Evolutionary conservation across 2,113 vertebrate genomes (phyloP).

Genomic region (Nerophis lumbriciformis): DNA sequence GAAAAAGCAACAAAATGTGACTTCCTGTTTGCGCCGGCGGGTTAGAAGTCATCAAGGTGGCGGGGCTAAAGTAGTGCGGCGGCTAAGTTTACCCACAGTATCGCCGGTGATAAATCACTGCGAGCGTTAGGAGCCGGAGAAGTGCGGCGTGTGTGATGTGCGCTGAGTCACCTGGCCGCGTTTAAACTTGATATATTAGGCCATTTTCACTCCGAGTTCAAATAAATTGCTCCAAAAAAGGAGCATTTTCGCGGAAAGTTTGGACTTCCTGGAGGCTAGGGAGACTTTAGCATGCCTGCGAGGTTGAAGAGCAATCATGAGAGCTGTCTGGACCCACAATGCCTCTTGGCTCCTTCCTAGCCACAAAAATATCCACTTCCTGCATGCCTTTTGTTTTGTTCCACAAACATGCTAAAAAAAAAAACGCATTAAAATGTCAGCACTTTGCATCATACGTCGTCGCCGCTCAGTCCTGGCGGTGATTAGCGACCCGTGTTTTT

Average conservation of each 20-base stretch:
- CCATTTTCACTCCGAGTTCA: conserved; percentile 4
- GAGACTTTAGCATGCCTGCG: neutral
- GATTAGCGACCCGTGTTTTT: conserved; percentile 27
- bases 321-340: neutral
- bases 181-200: conserved; percentile 12
- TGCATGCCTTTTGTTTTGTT: no score
- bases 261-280: neutral
- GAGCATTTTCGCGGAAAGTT: conserved; percentile 8
- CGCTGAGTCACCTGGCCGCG: conserved; percentile 5
- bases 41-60: neutral
- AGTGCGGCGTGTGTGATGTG: neutral
- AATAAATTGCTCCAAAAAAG: conserved; percentile 4
- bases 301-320: conserved; percentile 13
- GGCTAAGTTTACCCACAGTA: neutral
- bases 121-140: neutral
- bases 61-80: no score
- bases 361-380: neutral
- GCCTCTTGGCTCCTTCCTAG: conserved; percentile 6
- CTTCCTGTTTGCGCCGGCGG: neutral
- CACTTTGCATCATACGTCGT: conserved; percentile 34
- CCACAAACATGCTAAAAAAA: neutral
- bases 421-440: conserved; percentile 10
- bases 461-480: neutral
- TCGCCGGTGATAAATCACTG: neutral
- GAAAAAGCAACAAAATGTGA: neutral